phyloP scores from a whole-genome alignment of 92 coral and sea anemone genomes.

The Parazoanthus swiftii region DNA sequence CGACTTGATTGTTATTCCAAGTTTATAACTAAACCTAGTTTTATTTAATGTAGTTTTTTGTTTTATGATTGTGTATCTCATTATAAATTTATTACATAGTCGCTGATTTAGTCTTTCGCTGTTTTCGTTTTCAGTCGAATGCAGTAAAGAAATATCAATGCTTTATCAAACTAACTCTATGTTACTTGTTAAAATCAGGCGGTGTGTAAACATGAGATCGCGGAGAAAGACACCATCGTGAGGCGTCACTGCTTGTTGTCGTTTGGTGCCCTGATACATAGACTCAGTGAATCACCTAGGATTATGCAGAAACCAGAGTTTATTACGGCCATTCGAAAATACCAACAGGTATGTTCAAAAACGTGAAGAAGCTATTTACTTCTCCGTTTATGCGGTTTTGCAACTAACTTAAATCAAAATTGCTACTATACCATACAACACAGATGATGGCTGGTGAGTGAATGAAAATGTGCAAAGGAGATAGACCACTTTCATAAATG shows the following conservation, averaged over 20 bases:
- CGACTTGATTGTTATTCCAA: too few relatives aligned
- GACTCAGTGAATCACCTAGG: slow-evolving; percentile 42
- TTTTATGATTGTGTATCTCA: too few relatives aligned
- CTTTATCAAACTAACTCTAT: neutral
- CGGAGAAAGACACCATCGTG: slow-evolving; percentile 15
- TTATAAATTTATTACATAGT: too few relatives aligned
- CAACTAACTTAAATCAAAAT: too few relatives aligned
- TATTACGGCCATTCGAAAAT: slow-evolving; percentile 26
- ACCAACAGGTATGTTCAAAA: slow-evolving; percentile 27
- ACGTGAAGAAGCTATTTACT: too few relatives aligned
- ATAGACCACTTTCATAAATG: too few relatives aligned
- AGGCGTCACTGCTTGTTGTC: slow-evolving; percentile 76
- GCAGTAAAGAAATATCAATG: too few relatives aligned
- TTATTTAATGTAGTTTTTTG: neutral
- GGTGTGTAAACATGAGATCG: slow-evolving; percentile 56
- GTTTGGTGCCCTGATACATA: slow-evolving; percentile 75
- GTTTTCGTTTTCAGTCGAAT: neutral
- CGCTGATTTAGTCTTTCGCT: neutral
- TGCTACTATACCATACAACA: too few relatives aligned
- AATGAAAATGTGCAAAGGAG: too few relatives aligned
- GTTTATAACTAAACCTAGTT: too few relatives aligned
- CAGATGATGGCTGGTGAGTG: too few relatives aligned
- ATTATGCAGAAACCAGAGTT: slow-evolving; percentile 52
- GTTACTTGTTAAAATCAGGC: slow-evolving; percentile 40
- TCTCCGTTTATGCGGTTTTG: too few relatives aligned